A percentile compares a stretch with the other conserved stretches of the same genome.
These are phyloP conservation scores for Oscheius sp. DNA, from an alignment of 2,888 invertebrate species.

Conservation along the genomic window DNA sequence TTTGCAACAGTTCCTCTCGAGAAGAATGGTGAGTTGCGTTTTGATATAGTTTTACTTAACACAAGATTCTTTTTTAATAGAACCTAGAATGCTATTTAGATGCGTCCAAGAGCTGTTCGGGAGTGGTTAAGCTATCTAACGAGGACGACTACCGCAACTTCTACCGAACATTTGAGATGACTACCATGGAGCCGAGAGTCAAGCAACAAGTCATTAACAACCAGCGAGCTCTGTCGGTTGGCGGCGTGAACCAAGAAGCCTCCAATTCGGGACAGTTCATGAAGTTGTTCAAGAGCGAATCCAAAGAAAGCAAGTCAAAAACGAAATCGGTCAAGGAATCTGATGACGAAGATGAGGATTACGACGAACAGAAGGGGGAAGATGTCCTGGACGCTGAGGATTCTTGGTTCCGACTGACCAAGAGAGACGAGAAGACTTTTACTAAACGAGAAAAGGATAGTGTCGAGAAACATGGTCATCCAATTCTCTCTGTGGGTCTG, in stretches of 20 bases:
- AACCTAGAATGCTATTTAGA: background rate
- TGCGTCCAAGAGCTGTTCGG: conserved; percentile 19
- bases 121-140: conserved; percentile 23
- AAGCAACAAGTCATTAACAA: conserved; percentile 44
- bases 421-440: conserved; percentile 9
- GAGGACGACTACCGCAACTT: conserved; percentile 55
- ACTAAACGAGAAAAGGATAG: conserved; percentile 5
- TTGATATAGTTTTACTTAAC: background rate
- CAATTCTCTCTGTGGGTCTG: conserved; percentile 48
- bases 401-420: conserved; percentile 17
- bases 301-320: conserved; percentile 43
- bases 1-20: background rate
- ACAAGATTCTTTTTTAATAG: background rate
- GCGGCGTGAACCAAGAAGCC: conserved; percentile 54
- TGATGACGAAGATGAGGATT: conserved; percentile 61
- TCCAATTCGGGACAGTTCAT: conserved; percentile 51
- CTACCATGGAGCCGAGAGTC: conserved; percentile 58
- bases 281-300: conserved; percentile 56
- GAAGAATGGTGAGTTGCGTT: no score
- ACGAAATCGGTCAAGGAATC: conserved; percentile 47
- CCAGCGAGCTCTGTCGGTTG: conserved; percentile 50
- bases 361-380: conserved; percentile 36
- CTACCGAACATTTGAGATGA: conserved; percentile 68
- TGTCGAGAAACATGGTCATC: conserved; percentile 1
- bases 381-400: conserved; percentile 38